phyloP scores from a whole-genome alignment of 30 jellyfish, hydroid and myxozoan species.

The Aurelia sp. region DNA sequence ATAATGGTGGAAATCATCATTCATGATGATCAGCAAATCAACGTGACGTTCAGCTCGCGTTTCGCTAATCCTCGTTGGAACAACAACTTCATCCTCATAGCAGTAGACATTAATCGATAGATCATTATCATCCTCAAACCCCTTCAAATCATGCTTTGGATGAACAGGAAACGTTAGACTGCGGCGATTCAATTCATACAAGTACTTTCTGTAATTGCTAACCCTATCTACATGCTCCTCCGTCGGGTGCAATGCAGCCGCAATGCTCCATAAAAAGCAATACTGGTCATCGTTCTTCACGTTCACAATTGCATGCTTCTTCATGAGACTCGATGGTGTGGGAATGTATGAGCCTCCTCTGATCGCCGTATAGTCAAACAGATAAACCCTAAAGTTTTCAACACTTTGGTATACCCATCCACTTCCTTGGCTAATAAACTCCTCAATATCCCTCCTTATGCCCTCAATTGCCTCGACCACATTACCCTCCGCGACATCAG shows the following conservation, averaged over 20 bases:
- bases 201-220: neutral
- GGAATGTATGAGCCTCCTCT: no score
- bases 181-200: neutral
- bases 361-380: no score
- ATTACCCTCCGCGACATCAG: no score
- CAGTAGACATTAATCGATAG: conserved; percentile 10
- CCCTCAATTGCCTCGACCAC: no score
- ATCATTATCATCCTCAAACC: conserved; percentile 13
- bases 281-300: neutral
- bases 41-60: neutral
- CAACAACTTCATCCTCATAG: neutral
- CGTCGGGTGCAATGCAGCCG: neutral
- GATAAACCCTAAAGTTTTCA: no score
- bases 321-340: no score
- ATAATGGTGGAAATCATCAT: no score
- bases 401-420: no score
- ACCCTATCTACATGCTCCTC: neutral
- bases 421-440: no score
- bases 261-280: conserved; percentile 11
- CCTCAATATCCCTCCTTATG: no score
- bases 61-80: neutral
- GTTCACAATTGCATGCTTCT: neutral
- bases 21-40: neutral
- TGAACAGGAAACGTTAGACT: conserved; percentile 5
- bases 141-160: no score